Base-by-base conservation (phyloP, 92 coral and sea anemone species). In the Hydrozoanthus gracilis region DNA sequence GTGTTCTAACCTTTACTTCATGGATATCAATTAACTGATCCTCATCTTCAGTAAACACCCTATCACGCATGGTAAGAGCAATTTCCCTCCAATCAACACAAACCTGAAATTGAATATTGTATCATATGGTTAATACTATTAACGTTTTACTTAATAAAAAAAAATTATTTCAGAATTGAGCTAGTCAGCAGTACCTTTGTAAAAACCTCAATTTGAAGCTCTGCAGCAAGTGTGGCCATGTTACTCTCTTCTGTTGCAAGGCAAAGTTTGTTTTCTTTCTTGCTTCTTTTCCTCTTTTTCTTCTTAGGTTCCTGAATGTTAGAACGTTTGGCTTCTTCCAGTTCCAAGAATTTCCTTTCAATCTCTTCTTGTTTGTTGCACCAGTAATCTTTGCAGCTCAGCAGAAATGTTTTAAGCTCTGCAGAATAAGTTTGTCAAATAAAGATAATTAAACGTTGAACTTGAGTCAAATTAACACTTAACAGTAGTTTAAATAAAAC, bases 361-460 rank as follows among this genome's bases (percentile, higher is more conserved):
- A 85, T 67, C 82, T 85, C 82, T 70, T 54, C 45, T 73, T 13
- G 72, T 52, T 60, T 85, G 44, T 1, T 39, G 46, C 61, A 70
- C 82, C 88, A 85, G 35, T 85, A 15, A 2, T 73, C 4, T 44
- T 52, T 73, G 15, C 71, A 20, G 60, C 71, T 45, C 11, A 11
- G 44, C 3, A 56, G 73, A 66, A 85, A 85, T 17, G 44, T 51
- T 85, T 85, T 79, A 73, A 73, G 58, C 47, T 85, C 88, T 85
- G 82, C 44, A 73, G 76, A 73, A 35, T 48, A 75, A 75, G 9
- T 58, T 11, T 8, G 12, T 58, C 15, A 58, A 58, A 14, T 58
- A 58, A 58, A 58, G 12, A 58, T 3, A 58, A 58, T 11, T 58
- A 58, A 14, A 58, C 16, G 9, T 58, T 58, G 15, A 8, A 11